These are phyloP conservation scores for Galeopterus variegatus DNA, from an alignment of 2,113 vertebrate genomes.

Conservation along the genomic window DNA sequence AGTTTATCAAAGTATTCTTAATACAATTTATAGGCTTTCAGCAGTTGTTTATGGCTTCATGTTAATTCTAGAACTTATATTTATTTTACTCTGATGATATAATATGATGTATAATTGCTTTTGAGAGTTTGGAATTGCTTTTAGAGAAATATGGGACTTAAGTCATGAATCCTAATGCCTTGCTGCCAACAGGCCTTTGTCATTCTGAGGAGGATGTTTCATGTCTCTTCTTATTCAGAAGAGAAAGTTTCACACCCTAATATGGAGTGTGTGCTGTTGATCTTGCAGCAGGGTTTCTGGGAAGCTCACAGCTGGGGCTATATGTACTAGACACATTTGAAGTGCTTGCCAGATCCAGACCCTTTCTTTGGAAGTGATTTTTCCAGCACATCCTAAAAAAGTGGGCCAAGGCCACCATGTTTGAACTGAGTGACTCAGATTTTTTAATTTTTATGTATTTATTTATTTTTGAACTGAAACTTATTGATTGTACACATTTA, in stretches of 20 bases:
- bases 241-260: conserved; percentile 5
- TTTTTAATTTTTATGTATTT: no score
- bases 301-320: neutral
- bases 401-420: neutral
- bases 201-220: neutral
- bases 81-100: conserved; percentile 76
- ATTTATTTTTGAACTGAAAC: no score
- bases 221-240: conserved; percentile 41
- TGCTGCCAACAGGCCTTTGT: conserved; percentile 52
- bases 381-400: neutral
- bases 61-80: conserved; percentile 70
- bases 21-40: conserved; percentile 55
- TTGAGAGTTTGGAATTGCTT: conserved; percentile 77
- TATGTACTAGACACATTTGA: neutral
- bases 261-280: neutral
- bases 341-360: neutral
- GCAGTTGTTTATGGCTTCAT: conserved; percentile 60
- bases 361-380: neutral
- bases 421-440: no score
- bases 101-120: conserved; percentile 73
- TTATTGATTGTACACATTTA: no score
- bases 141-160: conserved; percentile 54
- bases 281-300: neutral
- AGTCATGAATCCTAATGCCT: conserved; percentile 58
- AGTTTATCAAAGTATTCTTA: conserved; percentile 40